Base-by-base conservation (phyloP, 2,888 invertebrate genomes). In the Tethea ocularis region DNA sequence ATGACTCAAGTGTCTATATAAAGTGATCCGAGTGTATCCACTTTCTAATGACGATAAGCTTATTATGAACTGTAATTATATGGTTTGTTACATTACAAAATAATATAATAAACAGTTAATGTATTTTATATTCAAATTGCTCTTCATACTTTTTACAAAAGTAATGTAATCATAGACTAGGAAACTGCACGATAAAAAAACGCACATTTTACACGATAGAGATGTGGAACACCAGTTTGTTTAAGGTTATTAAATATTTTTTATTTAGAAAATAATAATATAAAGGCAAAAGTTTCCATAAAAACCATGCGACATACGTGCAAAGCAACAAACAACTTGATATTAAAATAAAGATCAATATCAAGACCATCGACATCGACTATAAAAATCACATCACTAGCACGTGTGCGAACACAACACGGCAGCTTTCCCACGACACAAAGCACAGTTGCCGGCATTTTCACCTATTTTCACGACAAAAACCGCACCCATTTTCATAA, bases 381-480 rank as follows among this genome's bases (percentile, higher is more conserved):
- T 8, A 54, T 46, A 20, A 46, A 10, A 4, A 33, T 60, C 61
- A 52, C 83, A 72, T 71, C 84, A 78, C 86, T 86, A 82, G 29
- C 7, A 57, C 58, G 36, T 67, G 71, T 80, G 80, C 79, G 74
- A 86, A 81, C 78, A 65, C 64, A 68, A 73, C 66, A 60, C 64
- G 61, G 63, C 61, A 68, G 69, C 70, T 75, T 87, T 92, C 92
- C 78, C 91, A 92, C 90, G 88, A 61, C 75, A 80, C 82, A 83
- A 80, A 82, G 80, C 77, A 67, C 67, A 66, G 68, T 71, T 59
- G 69, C 68, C 72, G 74, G 75, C 82, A 83, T 91, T 91, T 89
- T 90, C 90, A 90, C 89, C 87, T 80, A 87, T 89, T 89, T 92
- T 86, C 85, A 76, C 85, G 62, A 73, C 80, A 88, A 89, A 91